phyloP scores from a whole-genome alignment of 2,797 vertebrate genomes.

The Miichthys miiuy region DNA sequence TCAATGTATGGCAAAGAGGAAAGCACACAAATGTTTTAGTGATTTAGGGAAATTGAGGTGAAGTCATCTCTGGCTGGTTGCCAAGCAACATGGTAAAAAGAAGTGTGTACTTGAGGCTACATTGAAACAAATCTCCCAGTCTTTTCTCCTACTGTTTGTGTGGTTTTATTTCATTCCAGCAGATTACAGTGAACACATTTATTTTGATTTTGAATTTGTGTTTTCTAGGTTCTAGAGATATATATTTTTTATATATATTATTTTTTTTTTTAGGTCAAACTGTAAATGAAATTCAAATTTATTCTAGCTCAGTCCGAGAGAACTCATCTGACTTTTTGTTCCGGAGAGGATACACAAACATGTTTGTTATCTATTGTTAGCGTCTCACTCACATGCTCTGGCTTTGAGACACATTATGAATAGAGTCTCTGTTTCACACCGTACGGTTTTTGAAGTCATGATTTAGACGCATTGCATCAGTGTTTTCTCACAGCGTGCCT shows the following conservation, averaged over 20 bases:
- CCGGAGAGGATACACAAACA: neutral
- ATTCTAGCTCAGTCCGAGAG: neutral
- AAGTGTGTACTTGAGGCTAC: neutral
- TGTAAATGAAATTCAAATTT: neutral
- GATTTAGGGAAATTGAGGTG: conserved; percentile 9
- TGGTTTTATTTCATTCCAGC: neutral
- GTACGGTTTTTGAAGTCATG: conserved; percentile 14
- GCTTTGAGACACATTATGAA: conserved; percentile 20
- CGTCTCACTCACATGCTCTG: conserved; percentile 17
- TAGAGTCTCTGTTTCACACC: conserved; percentile 24
- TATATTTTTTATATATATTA: too few species aligned
- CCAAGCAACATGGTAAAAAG: conserved; percentile 57
- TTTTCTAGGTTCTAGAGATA: neutral
- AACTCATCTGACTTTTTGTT: neutral
- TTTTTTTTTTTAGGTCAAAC: neutral
- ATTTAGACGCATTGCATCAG: conserved; percentile 30
- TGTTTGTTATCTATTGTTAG: conserved; percentile 19
- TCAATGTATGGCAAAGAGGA: neutral
- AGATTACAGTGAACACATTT: neutral
- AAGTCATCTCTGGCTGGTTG: conserved; percentile 42
- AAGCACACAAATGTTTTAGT: neutral
- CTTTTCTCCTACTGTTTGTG: neutral
- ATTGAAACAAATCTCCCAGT: neutral
- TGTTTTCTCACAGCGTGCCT: conserved; percentile 36
- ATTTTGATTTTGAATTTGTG: neutral